Evolutionary conservation across 2,888 invertebrate genomes (phyloP), one percentile per base, ranked within the genome.

Genomic region (Poecilus cupreus): DNA sequence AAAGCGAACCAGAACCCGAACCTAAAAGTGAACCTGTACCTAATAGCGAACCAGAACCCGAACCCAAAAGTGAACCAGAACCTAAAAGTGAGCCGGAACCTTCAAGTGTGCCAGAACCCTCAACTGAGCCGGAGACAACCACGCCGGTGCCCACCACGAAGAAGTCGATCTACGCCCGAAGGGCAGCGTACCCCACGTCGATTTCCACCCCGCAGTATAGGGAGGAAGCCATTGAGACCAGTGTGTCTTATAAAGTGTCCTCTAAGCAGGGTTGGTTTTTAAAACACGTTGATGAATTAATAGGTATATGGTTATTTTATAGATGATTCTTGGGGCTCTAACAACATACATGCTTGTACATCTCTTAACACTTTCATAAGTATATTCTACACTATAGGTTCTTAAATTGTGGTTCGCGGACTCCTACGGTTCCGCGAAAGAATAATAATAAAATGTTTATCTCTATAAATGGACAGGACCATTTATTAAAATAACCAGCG

Each of bases 201-300:
- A 80, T 83, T 64, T 83, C 82, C 49, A 83, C 83, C 8, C 68
- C 82, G 3, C 84, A 82, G 5, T 83, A 83, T 16, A 83, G 84
- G 78, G 94, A 94, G 49, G 94, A 94, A 24, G 93, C 94, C 0
- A 94, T 95, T 10, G 94, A 95, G 85, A 96, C 95, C 0, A 95
- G 95, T 86, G 93, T 96, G 2, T 95, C 95, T 0, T 96, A 94
- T 87, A 92, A 94, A 87, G 94, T 96, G 83, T 95, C 95, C 85
- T 91, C 91, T 16, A 91, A 90, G 83, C 90, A 91, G 89, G 92
- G 92, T 91, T 5, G 5, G 18, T 22, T 26, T 43, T 72, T 54
- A 13, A n/a, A n/a, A n/a, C n/a, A n/a, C n/a, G n/a, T n/a, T n/a
- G n/a, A n/a, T n/a, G n/a, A n/a, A n/a, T n/a, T n/a, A n/a, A n/a